Base-by-base conservation (phyloP, 1,140 invertebrate species). In the Cepaea nemoralis region DNA sequence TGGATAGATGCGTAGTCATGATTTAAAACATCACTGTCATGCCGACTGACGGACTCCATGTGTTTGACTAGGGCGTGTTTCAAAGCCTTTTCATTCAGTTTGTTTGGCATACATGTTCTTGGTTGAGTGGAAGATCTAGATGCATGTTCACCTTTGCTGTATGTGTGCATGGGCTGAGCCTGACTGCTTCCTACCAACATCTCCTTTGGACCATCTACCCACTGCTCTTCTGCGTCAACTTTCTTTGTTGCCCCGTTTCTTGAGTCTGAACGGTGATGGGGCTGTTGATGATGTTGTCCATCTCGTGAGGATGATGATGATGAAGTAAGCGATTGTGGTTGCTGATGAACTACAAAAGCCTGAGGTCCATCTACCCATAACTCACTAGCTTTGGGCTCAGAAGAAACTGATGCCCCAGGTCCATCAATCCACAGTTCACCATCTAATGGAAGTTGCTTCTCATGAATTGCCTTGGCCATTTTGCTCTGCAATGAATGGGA, bases 351-450 rank as follows among this genome's bases (percentile, higher is more conserved):
- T 42, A 86, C 63, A 63, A 90, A 91, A 63, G 86, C 89, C 39
- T 86, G 85, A 39, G 90, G 90, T 45, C 90, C 90, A 86, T 91
- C 90, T 33, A 91, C 86, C 90, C 90, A 91, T 63, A 87, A 84
- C 83, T 91, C 90, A 45, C 76, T 79, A 22, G 77, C 69, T 45
- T 81, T 83, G 37, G 83, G 82, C 35, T 89, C 88, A 27, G 88
- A 85, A 79, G 87, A 88, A 45, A 88, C 86, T 39, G 86, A 84
- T 14, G 87, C 88, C 6, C 87, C 94, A 0, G 97, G 97, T 0
- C 97, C 97, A 92, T 99, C 97, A 76, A 99, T 96, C 97, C 97
- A 99, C 87, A 97, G 96, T 88, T 98, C 97, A 86, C 97, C 96
- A 35, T 83, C 35, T 22, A 82, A 40, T 24, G 84, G 79, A 5